A percentile compares a stretch with the other conserved stretches of the same genome.
phyloP scores from a whole-genome alignment of 64 coral and sea anemone species.

The Dendrophyllia cribrosa region DNA sequence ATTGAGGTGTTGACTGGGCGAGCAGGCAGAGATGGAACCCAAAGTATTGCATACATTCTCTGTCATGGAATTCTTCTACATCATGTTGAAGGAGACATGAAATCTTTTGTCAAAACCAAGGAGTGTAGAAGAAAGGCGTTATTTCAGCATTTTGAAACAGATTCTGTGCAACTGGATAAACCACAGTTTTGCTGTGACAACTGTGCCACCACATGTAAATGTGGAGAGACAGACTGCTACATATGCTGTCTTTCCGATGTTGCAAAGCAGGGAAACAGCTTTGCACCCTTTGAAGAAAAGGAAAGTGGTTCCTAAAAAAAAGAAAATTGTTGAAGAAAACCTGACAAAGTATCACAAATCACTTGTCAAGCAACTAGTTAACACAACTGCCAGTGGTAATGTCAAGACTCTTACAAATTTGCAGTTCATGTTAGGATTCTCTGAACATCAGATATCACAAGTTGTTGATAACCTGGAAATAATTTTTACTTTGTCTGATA shows the following conservation, averaged over 20 bases:
- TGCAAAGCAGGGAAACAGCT: not conserved
- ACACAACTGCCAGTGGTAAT: constrained; percentile 34
- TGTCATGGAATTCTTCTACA: constrained; percentile 48
- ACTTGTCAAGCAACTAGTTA: constrained; percentile 54
- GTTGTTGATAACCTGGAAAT: constrained; percentile 43
- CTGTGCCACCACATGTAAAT: constrained; percentile 60
- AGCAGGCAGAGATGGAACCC: constrained; percentile 66
- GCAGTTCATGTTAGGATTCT: constrained; percentile 55
- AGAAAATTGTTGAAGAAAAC: constrained; percentile 24
- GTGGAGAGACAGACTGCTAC: constrained; percentile 20
- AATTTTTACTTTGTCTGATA: constrained; percentile 56
- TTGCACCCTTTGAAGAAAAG: constrained; percentile 7
- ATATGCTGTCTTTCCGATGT: constrained; percentile 16
- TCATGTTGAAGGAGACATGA: constrained; percentile 69
- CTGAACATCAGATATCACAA: constrained; percentile 57
- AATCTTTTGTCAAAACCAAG: constrained; percentile 38
- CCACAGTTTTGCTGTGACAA: constrained; percentile 78
- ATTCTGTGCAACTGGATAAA: not conserved
- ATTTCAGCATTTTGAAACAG: constrained; percentile 55
- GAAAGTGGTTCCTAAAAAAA: constrained; percentile 41
- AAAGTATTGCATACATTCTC: constrained; percentile 49
- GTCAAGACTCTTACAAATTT: constrained; percentile 50
- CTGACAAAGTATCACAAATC: constrained; percentile 55
- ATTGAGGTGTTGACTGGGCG: constrained; percentile 54
- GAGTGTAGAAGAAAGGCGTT: constrained; percentile 46